phyloP scores from a whole-genome alignment of 1,140 invertebrate genomes.

The Achatina immaculata region DNA sequence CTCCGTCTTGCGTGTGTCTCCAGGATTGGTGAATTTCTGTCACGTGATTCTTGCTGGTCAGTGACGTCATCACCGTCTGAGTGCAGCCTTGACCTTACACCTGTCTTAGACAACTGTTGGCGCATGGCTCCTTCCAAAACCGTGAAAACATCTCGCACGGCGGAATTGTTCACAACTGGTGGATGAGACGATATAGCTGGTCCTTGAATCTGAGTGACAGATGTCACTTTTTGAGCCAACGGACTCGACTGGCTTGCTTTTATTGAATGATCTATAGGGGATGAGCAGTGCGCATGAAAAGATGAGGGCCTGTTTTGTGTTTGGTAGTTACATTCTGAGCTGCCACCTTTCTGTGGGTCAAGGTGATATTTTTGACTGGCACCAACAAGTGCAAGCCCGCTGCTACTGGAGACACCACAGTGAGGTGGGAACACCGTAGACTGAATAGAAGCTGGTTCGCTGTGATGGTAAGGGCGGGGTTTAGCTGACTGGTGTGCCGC shows the following conservation, averaged over 20 bases:
- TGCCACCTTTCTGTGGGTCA: background rate
- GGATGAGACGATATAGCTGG: background rate
- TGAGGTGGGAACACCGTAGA: background rate
- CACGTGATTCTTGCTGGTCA: background rate
- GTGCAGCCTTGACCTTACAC: background rate
- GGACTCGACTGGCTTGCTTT: background rate
- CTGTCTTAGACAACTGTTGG: background rate
- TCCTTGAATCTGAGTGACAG: background rate
- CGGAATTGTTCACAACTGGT: background rate
- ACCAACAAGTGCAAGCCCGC: background rate
- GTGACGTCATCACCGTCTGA: background rate
- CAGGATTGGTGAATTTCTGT: background rate
- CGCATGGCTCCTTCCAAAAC: background rate
- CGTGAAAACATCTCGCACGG: background rate
- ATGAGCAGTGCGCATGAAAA: background rate
- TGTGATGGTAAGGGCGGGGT: background rate
- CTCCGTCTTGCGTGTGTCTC: background rate
- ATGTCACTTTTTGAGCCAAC: background rate
- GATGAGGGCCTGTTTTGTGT: background rate
- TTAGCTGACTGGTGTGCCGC: background rate
- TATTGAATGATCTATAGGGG: background rate
- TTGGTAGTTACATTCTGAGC: background rate
- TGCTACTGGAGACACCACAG: background rate
- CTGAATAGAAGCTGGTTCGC: background rate
- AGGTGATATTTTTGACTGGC: background rate